A percentile compares a stretch with the other conserved stretches of the same genome.
Conservation (phyloP, 1,140 invertebrate species). For the Cryptotermes secundus region DNA sequence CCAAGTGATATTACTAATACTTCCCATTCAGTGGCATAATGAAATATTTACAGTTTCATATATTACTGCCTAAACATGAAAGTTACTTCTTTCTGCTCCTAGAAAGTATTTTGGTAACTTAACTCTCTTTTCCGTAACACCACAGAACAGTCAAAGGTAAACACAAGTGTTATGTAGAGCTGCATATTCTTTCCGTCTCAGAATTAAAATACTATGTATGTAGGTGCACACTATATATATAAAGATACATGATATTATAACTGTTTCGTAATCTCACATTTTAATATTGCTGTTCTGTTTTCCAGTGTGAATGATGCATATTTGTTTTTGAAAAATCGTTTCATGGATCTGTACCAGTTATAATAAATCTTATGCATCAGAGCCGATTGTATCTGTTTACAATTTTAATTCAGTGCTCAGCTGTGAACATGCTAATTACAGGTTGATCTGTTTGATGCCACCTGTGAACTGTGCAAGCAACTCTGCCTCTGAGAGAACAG, state of each 20-base stretch:
- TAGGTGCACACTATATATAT: not conserved
- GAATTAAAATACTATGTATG: not conserved
- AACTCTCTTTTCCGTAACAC: too few species aligned
- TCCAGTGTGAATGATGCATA: not conserved
- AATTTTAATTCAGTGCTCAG: too few species aligned
- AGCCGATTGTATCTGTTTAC: too few species aligned
- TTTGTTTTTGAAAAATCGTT: not conserved
- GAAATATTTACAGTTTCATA: too few species aligned
- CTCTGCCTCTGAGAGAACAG: not conserved
- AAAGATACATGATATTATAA: not conserved
- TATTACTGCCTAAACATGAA: too few species aligned
- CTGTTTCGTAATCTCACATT: not conserved
- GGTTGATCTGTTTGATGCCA: too few species aligned
- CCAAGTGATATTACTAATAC: too few species aligned
- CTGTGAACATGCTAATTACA: too few species aligned
- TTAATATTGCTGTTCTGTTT: constrained; percentile 5
- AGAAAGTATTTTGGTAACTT: too few species aligned
- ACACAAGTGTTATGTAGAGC: not conserved
- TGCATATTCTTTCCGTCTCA: not conserved
- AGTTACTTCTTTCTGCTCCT: too few species aligned
- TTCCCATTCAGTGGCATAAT: too few species aligned
- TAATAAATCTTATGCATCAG: not conserved
- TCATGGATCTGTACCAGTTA: constrained; percentile 7
- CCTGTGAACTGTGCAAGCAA: too few species aligned
- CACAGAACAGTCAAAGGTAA: not conserved